These are phyloP conservation scores for Pandemis corylana DNA, from an alignment of 2,888 invertebrate species.

Conservation along the genomic window DNA sequence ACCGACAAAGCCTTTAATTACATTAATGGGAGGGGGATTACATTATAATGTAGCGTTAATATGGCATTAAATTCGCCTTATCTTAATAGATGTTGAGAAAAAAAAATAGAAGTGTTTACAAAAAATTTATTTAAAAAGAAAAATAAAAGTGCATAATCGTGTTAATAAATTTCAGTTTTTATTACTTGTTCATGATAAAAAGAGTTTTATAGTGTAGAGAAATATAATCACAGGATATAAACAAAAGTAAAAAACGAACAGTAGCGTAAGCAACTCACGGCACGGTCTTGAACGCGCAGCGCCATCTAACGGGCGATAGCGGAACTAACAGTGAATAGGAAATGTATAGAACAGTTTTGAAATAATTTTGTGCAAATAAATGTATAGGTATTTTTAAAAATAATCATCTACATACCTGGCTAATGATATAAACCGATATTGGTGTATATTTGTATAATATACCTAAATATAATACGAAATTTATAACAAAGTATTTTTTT, in stretches of 20 bases:
- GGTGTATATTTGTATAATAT: no score
- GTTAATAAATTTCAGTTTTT: neutral
- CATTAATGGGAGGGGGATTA: neutral
- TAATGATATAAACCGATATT: no score
- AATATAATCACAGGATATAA: neutral
- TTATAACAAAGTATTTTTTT: no score
- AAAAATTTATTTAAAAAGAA: neutral
- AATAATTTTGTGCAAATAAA: no score
- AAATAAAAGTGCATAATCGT: neutral
- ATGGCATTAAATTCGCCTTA: neutral
- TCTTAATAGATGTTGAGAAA: neutral
- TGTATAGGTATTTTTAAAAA: no score
- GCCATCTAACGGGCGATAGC: constrained; percentile 76
- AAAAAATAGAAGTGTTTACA: neutral
- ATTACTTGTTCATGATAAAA: neutral
- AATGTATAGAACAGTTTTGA: neutral
- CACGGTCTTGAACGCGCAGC: constrained; percentile 38
- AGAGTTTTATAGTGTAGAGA: neutral
- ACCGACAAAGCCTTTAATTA: constrained; percentile 2
- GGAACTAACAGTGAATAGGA: constrained; percentile 37
- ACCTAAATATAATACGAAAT: no score
- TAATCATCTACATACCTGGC: no score
- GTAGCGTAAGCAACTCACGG: neutral
- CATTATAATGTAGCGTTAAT: neutral
- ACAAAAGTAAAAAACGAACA: neutral